phyloP scores from a whole-genome alignment of 2,797 vertebrate genomes.

The Brachyalestes nurse region DNA sequence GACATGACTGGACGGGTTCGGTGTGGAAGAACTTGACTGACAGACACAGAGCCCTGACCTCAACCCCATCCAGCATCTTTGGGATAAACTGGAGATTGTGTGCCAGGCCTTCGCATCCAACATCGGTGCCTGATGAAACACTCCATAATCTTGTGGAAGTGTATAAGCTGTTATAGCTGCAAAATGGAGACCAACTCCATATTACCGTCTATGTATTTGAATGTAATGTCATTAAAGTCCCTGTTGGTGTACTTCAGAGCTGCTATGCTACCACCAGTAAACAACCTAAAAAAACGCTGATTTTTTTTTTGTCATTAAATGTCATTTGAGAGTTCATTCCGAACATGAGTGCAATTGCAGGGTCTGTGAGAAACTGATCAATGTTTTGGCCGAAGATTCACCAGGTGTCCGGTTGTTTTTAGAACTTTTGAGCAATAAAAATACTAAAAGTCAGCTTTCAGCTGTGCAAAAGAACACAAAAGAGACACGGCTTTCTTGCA shows the following conservation, averaged over 20 bases:
- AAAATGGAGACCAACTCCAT: too few relatives aligned
- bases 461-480: neutral
- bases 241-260: neutral
- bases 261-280: neutral
- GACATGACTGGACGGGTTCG: too few relatives aligned
- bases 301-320: neutral
- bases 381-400: neutral
- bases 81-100: too few relatives aligned
- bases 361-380: neutral
- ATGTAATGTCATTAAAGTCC: too few relatives aligned
- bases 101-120: too few relatives aligned
- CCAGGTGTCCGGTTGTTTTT: neutral
- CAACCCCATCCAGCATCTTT: too few relatives aligned
- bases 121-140: too few relatives aligned
- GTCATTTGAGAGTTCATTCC: neutral
- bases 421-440: neutral
- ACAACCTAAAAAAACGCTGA: neutral
- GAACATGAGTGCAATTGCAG: neutral
- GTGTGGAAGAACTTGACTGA: too few relatives aligned
- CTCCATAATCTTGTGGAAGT: too few relatives aligned
- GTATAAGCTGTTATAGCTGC: too few relatives aligned
- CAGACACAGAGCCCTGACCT: too few relatives aligned
- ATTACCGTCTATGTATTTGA: too few relatives aligned
- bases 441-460: neutral
- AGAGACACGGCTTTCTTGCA: slow-evolving; percentile 4